These are phyloP conservation scores for Drosophila funebris DNA, from an alignment of 1,140 invertebrate genomes.

Conservation along the genomic window DNA sequence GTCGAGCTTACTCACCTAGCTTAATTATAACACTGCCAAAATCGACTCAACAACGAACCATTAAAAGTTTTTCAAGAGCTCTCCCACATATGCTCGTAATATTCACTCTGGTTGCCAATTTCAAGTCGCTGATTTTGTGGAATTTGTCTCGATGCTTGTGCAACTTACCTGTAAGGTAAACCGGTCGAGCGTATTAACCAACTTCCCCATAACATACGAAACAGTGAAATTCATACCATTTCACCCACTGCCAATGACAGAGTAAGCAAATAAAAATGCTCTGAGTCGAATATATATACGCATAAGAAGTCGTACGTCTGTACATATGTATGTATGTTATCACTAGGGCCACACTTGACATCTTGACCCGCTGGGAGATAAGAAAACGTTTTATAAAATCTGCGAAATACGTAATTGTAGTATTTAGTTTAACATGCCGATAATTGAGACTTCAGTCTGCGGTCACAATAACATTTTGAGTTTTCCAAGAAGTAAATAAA, in stretches of 20 bases:
- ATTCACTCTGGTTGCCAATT: slow-evolving; percentile 1
- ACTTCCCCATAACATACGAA: background rate
- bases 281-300: background rate
- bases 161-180: background rate
- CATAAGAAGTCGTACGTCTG: background rate
- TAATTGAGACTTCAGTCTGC: background rate
- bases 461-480: background rate
- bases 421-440: background rate
- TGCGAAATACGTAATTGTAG: background rate
- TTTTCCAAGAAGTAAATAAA: background rate
- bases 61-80: slow-evolving; percentile 14
- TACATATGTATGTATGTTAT: background rate
- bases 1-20: background rate
- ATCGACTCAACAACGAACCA: background rate
- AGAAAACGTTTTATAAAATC: background rate
- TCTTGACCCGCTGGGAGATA: slow-evolving; percentile 11
- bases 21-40: background rate
- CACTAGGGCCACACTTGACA: slow-evolving; percentile 4
- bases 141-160: background rate
- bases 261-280: background rate
- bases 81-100: slow-evolving; percentile 9
- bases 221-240: background rate
- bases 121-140: background rate
- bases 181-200: slow-evolving; percentile 5
- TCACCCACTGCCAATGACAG: background rate